These are phyloP conservation scores for Chironomus riparius DNA, from an alignment of 2,888 invertebrate species.

Conservation along the genomic window DNA sequence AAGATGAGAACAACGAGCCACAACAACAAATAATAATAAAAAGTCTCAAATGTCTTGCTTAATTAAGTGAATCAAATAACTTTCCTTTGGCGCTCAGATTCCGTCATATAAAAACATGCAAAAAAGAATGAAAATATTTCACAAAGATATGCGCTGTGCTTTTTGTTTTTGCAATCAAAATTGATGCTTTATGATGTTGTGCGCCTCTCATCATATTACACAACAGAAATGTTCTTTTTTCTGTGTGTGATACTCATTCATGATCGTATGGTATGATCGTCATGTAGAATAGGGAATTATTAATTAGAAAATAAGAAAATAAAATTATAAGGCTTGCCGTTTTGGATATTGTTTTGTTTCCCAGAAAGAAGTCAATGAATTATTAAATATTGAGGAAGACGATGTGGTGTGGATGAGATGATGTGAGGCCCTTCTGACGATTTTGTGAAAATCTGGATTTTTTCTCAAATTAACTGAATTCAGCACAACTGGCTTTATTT, in stretches of 20 bases:
- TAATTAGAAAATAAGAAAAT: constrained; percentile 25
- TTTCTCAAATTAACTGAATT: no score
- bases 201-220: constrained; percentile 3
- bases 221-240: neutral
- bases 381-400: neutral
- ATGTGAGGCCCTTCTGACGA: no score
- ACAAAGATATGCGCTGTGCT: neutral
- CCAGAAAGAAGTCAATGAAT: constrained; percentile 4
- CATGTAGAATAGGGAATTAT: neutral
- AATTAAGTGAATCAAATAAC: constrained; percentile 21
- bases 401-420: no score
- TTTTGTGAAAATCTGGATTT: no score
- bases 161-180: neutral
- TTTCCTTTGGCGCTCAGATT: constrained; percentile 23
- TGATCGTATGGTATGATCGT: neutral
- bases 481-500: no score
- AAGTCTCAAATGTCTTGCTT: constrained; percentile 23
- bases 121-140: no score
- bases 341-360: neutral
- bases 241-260: neutral
- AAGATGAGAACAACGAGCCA: neutral
- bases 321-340: neutral
- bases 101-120: neutral
- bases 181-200: constrained; percentile 6
- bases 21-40: neutral